Conservation (phyloP, 2,888 invertebrate species). For the Spisula subtruncata region DNA sequence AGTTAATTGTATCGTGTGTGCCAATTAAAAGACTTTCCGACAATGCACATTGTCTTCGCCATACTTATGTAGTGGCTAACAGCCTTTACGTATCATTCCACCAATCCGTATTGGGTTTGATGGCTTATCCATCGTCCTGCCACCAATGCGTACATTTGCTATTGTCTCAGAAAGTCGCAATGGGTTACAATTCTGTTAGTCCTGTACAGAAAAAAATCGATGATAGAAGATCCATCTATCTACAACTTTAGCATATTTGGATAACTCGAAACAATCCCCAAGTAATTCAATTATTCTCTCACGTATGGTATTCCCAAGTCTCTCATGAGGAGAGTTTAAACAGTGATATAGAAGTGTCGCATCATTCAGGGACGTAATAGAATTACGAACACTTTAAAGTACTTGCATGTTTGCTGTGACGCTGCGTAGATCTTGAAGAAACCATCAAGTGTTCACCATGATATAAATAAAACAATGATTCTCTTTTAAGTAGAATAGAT, state of each 20-base stretch:
- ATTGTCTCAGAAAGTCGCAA: too few species aligned
- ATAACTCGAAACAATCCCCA: background rate
- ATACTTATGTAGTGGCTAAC: too few species aligned
- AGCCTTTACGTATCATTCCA: too few species aligned
- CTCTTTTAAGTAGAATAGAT: background rate
- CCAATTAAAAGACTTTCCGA: too few species aligned
- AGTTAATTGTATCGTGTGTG: too few species aligned
- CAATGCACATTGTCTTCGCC: too few species aligned
- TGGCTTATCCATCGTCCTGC: too few species aligned
- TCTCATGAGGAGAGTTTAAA: background rate
- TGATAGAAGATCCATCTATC: too few species aligned
- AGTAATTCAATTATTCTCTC: background rate
- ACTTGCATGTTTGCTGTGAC: background rate
- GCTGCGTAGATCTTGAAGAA: background rate
- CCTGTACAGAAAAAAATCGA: too few species aligned
- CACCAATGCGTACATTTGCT: too few species aligned
- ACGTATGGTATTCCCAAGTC: background rate
- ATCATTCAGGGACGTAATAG: background rate
- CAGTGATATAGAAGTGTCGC: background rate
- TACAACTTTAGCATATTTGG: background rate
- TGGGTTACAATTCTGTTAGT: too few species aligned
- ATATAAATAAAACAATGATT: background rate
- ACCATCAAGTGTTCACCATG: background rate
- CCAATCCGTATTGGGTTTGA: too few species aligned
- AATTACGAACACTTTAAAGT: background rate